These are phyloP conservation scores for Drosophila pseudoobscura DNA, from an alignment of 1,140 invertebrate species.

Conservation along the genomic window DNA sequence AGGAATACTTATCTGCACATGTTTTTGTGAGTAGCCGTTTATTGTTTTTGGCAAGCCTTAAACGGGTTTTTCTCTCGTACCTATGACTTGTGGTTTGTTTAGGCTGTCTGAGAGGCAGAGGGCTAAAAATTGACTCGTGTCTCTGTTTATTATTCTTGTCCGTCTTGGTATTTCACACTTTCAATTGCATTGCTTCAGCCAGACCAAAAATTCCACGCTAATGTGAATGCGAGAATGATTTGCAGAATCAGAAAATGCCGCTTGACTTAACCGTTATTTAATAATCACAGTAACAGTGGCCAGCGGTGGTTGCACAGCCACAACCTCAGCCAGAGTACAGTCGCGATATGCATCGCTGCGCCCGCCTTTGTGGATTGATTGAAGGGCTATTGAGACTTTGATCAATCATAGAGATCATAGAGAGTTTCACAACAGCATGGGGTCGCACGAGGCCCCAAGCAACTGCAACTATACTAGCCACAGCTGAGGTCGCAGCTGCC, in stretches of 20 bases:
- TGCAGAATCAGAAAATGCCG: conserved; percentile 71
- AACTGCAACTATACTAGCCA: conserved; percentile 34
- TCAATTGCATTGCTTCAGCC: conserved; percentile 52
- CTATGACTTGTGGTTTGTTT: conserved; percentile 12
- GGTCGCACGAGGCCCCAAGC: conserved; percentile 20
- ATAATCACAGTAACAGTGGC: conserved; percentile 55
- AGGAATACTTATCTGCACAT: not conserved
- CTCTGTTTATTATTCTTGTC: conserved; percentile 52
- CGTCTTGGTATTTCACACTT: conserved; percentile 45
- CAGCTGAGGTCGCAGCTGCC: conserved; percentile 2
- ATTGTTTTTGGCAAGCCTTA: conserved; percentile 41
- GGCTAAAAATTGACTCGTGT: conserved; percentile 29
- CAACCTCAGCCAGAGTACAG: conserved; percentile 28
- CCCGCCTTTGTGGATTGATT: conserved; percentile 48
- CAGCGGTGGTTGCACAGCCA: too few relatives aligned
- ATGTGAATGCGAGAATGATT: conserved; percentile 66
- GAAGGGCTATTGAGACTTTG: conserved; percentile 67
- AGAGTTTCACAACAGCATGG: conserved; percentile 56
- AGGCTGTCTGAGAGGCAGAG: not conserved
- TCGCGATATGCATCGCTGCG: conserved; percentile 25
- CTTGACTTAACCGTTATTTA: conserved; percentile 78
- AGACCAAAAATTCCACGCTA: conserved; percentile 45
- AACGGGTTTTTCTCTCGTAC: conserved; percentile 34
- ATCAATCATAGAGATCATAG: conserved; percentile 71
- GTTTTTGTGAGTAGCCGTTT: not conserved